These are phyloP conservation scores for Ophion slaviceki DNA, from an alignment of 2,888 invertebrate species.

Conservation along the genomic window DNA sequence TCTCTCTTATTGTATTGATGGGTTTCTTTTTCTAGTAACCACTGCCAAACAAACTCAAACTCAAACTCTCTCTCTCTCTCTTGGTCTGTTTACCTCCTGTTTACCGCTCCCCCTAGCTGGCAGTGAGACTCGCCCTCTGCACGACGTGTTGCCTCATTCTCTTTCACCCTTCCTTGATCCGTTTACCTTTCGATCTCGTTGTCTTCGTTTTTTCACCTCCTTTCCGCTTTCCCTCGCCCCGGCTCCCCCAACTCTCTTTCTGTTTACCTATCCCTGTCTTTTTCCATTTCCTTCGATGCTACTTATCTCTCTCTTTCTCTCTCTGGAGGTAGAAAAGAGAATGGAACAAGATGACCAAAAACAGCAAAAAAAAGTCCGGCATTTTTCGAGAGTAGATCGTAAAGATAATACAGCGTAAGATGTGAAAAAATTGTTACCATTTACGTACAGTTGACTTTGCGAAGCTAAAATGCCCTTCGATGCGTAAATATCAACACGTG, in stretches of 20 bases:
- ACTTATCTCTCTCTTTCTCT: neutral
- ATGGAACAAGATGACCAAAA: constrained; percentile 6
- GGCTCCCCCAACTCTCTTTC: neutral
- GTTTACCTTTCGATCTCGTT: neutral
- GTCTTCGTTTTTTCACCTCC: neutral
- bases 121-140: neutral
- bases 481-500: too few species aligned
- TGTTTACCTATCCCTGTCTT: neutral
- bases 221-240: neutral
- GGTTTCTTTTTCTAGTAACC: neutral
- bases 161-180: neutral
- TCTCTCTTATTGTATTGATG: neutral
- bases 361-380: constrained; percentile 34
- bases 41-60: neutral
- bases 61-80: neutral
- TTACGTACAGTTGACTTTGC: too few species aligned
- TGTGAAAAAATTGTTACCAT: constrained; percentile 25
- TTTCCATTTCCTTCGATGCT: neutral
- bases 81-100: neutral
- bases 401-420: constrained; percentile 37
- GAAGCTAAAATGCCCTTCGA: too few species aligned
- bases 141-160: neutral
- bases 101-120: too few species aligned
- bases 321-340: constrained; percentile 6
- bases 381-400: too few species aligned